Conservation (phyloP, 2,113 vertebrate species). For the Hippocampus guttulatus region DNA sequence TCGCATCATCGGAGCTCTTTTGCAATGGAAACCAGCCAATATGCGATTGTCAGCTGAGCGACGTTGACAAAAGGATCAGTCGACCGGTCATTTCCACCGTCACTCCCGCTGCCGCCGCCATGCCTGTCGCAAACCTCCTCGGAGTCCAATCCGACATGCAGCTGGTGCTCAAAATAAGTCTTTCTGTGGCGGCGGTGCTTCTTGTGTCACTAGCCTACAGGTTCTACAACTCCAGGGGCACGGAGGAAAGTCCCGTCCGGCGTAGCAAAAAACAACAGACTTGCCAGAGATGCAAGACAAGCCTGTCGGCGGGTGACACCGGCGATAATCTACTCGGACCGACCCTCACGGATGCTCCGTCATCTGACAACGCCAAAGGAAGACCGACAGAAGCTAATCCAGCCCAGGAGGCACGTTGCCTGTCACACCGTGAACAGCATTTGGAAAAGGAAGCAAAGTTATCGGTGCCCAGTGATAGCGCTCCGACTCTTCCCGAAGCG, state of each 20-base stretch:
- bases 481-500: conserved; percentile 7
- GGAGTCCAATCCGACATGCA: conserved; percentile 81
- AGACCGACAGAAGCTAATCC: neutral
- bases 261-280: conserved; percentile 17
- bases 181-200: conserved; percentile 77
- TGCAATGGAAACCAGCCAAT: conserved; percentile 47
- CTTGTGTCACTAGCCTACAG: conserved; percentile 77
- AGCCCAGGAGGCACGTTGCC: neutral
- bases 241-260: neutral
- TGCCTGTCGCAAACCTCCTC: conserved; percentile 67
- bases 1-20: conserved; percentile 48
- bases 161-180: conserved; percentile 77
- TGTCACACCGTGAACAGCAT: conserved; percentile 11
- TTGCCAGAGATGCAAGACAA: conserved; percentile 45
- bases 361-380: conserved; percentile 20
- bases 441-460: conserved; percentile 19
- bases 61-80: conserved; percentile 58
- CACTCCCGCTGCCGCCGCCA: conserved; percentile 36
- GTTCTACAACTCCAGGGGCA: conserved; percentile 75
- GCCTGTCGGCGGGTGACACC: conserved; percentile 21
- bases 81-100: conserved; percentile 23
- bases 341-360: conserved; percentile 5
- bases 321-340: neutral
- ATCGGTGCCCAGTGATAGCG: conserved; percentile 23
- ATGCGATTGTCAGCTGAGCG: conserved; percentile 42